Evolutionary conservation across 2,888 invertebrate species (phyloP), one percentile per base, ranked within the genome.

Genomic region (Crioceris asparagi): DNA sequence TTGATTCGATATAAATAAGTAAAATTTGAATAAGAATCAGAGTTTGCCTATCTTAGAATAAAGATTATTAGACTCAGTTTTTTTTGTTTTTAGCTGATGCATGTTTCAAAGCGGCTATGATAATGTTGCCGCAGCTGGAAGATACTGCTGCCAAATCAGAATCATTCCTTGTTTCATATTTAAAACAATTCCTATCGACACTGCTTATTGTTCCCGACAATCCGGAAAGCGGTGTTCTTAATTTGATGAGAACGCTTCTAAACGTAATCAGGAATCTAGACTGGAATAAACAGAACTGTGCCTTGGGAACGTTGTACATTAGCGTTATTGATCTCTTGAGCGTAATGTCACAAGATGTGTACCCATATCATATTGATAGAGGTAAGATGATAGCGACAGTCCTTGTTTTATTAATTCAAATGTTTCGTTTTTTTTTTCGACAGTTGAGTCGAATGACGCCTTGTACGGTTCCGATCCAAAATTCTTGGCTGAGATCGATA

Each of bases 361-460:
- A 88, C 63, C 78, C 82, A 0, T 91, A 94, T 62, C 85, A 87
- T 55, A 75, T 93, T 38, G 83, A 84, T 46, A 80, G 78, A 69
- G 85, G 83, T 83, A 58, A 32, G 12, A 33, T 10, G 15, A 19
- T 11, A 5, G 11, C 17, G 18, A 19, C 17, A n/a, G n/a, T n/a
- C n/a, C n/a, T n/a, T n/a, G n/a, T n/a, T n/a, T n/a, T n/a, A n/a
- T n/a, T n/a, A n/a, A n/a, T n/a, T n/a, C n/a, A n/a, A n/a, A 21
- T 21, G 6, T 10, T 7, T 10, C n/a, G 12, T 26, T 4, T 11
- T 26, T 7, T 8, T 3, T 26, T 27, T 51, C 67, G 68, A 54
- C 50, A 79, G 90, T 94, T 43, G 82, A 93, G 55, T 91, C 93
- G 3, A 96, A 96, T 60, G 93, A 96, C 62, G 74, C 81, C 39